Evolutionary conservation across 2,113 vertebrate species (phyloP), one percentile per base, ranked within the genome.

Genomic region (Cichladusa arquata): DNA sequence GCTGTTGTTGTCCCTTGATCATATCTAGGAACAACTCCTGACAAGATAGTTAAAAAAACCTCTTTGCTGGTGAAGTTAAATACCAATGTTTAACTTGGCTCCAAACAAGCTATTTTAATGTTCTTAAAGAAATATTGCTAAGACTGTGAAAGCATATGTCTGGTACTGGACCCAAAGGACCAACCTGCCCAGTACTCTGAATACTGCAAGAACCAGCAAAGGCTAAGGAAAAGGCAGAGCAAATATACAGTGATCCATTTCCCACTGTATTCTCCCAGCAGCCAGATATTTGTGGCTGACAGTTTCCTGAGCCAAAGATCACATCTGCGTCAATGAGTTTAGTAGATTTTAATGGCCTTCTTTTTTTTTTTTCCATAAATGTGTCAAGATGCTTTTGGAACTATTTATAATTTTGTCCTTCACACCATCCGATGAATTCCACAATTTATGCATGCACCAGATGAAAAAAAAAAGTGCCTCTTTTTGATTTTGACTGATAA

Each of bases 271-370:
- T 83, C 64, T 92, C 24, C n/a, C 34, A 94, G 94, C 64, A 88
- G 60, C 23, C 64, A 93, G n/a, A 44, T 86, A 93, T 44, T 60
- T 5, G 5, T 2, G 8, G 40, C 58, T 83, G 67, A 79, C 65
- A 90, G 58, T 81, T 88, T 92, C 56, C 72, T 84, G 80, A 88
- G 80, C 80, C 74, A 92, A 93, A 96, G 88, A 90, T 86, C 88
- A 92, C 86, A 95, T 92, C 94, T 95, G 56, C 1, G 0, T 64
- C 92, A 83, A 66, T 66, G 33, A 78, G 34, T 78, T 95, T 67
- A 62, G 36, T 66, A 88, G 64, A 91, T 83, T 34, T 94, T 90
- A 88, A 90, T 48, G 44, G 61, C 8, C 22, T 64, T 44, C 53
- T 51, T 90, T 31, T 31, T 29, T 31, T 28, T 77, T 57, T 51